Conservation (phyloP, 2,113 vertebrate species). For the Anser brachyrhynchus region DNA sequence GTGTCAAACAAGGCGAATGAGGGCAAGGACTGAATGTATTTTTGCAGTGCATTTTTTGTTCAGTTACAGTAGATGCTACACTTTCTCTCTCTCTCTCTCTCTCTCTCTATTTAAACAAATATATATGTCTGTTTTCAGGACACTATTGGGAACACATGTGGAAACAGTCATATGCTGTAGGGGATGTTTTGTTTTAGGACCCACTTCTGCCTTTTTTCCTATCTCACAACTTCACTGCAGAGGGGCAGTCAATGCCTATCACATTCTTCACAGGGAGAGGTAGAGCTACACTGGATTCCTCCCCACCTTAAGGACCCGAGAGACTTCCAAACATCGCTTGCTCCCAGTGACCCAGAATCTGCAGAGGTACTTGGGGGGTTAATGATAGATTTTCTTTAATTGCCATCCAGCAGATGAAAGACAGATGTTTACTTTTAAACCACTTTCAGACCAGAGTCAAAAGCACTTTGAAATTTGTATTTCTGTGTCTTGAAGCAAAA, state of each 20-base stretch:
- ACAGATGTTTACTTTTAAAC: conserved; percentile 54
- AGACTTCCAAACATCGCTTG: background rate
- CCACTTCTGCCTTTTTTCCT: background rate
- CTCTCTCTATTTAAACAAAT: background rate
- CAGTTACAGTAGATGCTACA: background rate
- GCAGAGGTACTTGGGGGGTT: background rate
- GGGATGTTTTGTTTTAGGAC: background rate
- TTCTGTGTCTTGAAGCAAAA: background rate
- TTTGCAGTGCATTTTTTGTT: background rate
- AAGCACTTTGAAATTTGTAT: conserved; percentile 12
- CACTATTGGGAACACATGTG: background rate
- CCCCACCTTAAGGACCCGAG: background rate
- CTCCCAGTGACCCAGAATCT: background rate
- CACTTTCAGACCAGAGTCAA: conserved; percentile 1
- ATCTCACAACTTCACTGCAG: background rate
- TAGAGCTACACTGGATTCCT: background rate
- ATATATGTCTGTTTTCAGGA: background rate
- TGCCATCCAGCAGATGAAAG: conserved; percentile 27
- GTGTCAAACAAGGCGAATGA: background rate
- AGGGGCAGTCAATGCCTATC: background rate
- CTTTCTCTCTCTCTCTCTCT: background rate
- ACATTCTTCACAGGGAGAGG: background rate
- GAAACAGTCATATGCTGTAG: background rate
- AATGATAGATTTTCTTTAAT: conserved; percentile 47
- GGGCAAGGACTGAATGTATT: background rate